These are phyloP conservation scores for Echiichthys vipera DNA, from an alignment of 2,797 vertebrate species.

Conservation along the genomic window DNA sequence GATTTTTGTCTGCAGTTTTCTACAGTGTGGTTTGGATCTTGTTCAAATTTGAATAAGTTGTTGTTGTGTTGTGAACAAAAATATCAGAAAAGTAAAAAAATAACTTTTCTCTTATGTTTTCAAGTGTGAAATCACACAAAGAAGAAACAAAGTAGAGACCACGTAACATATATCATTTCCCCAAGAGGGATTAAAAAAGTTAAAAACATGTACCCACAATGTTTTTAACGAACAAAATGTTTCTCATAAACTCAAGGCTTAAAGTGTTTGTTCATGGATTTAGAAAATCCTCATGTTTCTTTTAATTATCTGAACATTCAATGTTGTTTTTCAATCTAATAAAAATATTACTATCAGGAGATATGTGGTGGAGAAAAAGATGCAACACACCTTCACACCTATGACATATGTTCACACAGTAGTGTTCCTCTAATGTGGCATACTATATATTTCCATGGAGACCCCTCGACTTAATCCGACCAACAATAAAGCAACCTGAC, in stretches of 20 bases:
- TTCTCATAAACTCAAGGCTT: background rate
- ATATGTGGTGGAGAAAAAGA: too few relatives aligned
- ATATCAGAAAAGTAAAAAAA: background rate
- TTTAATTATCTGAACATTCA: background rate
- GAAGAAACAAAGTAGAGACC: too few relatives aligned
- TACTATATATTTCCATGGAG: background rate
- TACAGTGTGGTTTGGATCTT: background rate
- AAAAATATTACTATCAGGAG: background rate
- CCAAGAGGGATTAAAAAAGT: too few relatives aligned
- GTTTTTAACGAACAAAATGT: too few relatives aligned
- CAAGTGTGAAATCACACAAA: background rate
- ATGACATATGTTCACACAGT: background rate
- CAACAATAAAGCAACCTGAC: conserved; percentile 4
- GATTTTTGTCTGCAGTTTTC: background rate
- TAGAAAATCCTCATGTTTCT: background rate
- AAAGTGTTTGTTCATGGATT: too few relatives aligned
- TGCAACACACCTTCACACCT: background rate
- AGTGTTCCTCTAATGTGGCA: background rate
- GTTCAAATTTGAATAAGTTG: background rate
- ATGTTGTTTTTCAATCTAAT: background rate
- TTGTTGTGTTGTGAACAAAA: background rate
- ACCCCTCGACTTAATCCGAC: background rate
- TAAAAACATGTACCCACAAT: too few relatives aligned
- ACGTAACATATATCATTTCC: too few relatives aligned
- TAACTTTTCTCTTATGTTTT: too few relatives aligned